Evolutionary conservation across 2,797 vertebrate species (phyloP), one percentile per base, ranked within the genome.

Genomic region (Eidolon dupreanum): DNA sequence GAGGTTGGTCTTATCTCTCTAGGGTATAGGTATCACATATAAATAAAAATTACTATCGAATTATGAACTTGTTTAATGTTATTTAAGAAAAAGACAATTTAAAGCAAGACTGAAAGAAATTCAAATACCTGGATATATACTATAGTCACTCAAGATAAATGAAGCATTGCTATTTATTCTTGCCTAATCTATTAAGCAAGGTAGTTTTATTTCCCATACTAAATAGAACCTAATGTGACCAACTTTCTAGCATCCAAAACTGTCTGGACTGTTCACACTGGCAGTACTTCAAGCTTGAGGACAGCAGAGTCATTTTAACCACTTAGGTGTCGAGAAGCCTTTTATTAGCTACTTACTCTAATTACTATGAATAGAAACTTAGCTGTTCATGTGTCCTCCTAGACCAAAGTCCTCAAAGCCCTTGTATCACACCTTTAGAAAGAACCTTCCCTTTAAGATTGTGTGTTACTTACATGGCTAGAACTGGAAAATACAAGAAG

Each of bases 311-410:
- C 66, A 53, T 92, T 95, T 96, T 84, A 93, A 71, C 51, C 70
- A 71, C 71, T 88, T 77, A 59, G 70, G 57, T 94, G 46, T 88
- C 94, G 93, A 93, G 84, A 95, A 90, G 33, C 68, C 90, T 97
- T 97, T 96, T 97, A 96, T 96, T 90, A 95, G 78, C 70, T 95
- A 96, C 78, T 95, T 98, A 95, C 59, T 95, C 63, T 93, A 97
- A 97, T 97, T 91, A 84, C 46, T 96, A 63, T 43, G 93, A 97
- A 96, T 71, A 95, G 91, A 89, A 93, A 90, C 51, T 31, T 96
- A 96, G 87, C 88, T 97, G 78, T 94, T 91, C 88, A 16, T 89
- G n/a, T 79, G 38, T 93, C 86, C 92, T 89, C 65, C 89, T 87
- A 65, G 33, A 88, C 63, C 81, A 65, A 91, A 89, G 73, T 33